These are phyloP conservation scores for Dermolepida albohirtum DNA, from an alignment of 2,888 invertebrate species.

Conservation along the genomic window DNA sequence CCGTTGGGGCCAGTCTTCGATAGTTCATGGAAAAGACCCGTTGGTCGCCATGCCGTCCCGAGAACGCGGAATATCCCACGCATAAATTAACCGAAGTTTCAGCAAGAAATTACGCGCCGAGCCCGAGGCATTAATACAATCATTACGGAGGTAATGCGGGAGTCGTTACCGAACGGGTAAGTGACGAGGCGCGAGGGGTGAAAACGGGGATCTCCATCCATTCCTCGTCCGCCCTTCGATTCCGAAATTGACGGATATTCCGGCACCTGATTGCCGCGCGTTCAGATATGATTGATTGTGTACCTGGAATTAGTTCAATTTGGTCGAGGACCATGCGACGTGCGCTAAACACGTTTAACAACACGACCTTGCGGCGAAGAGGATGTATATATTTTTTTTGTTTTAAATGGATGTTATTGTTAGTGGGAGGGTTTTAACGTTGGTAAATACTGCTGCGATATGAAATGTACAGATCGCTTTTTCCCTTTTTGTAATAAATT, in stretches of 20 bases:
- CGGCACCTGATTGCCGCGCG: constrained; percentile 59
- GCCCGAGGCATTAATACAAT: constrained; percentile 62
- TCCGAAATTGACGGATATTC: constrained; percentile 57
- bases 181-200: background rate
- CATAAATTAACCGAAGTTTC: constrained; percentile 64
- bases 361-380: constrained; percentile 34
- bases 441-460: constrained; percentile 31
- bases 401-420: background rate
- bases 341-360: constrained; percentile 31
- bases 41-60: constrained; percentile 50
- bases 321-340: constrained; percentile 42
- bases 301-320: constrained; percentile 58
- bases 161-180: constrained; percentile 49
- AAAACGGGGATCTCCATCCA: background rate
- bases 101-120: constrained; percentile 62
- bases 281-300: constrained; percentile 60
- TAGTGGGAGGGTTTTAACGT: constrained; percentile 7
- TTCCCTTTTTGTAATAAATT: constrained; percentile 22
- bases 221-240: constrained; percentile 42
- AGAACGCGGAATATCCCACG: constrained; percentile 63
- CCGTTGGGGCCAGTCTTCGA: constrained; percentile 48
- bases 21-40: constrained; percentile 49
- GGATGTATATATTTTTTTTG: constrained; percentile 21
- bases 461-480: background rate
- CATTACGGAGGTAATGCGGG: constrained; percentile 59